Evolutionary conservation across 2,888 invertebrate species (phyloP).

Genomic region (Dyspetes luteomarginatus): DNA sequence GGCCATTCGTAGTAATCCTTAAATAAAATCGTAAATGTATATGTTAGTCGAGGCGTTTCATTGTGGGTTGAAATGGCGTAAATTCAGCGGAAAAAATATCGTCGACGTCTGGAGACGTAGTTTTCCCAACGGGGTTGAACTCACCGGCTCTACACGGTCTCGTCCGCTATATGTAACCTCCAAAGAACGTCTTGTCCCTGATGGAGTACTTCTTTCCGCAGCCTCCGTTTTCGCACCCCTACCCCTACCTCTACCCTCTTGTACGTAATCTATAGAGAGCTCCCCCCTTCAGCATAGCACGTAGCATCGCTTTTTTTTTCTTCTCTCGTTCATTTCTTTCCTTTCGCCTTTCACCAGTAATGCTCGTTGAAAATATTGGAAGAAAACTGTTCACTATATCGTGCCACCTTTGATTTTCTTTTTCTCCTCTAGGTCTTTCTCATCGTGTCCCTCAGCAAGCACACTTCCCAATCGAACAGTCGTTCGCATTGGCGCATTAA

Average conservation of each 20-base stretch:
- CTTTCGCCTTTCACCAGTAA: conserved; percentile 33
- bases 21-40: neutral
- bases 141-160: conserved; percentile 24
- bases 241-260: conserved; percentile 32
- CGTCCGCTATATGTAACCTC: conserved; percentile 35
- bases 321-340: conserved; percentile 6
- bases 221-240: neutral
- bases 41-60: neutral
- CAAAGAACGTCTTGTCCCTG: conserved; percentile 34
- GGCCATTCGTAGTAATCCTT: neutral
- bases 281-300: conserved; percentile 43
- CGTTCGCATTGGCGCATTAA: conserved; percentile 56
- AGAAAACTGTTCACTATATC: conserved; percentile 58
- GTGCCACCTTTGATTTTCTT: conserved; percentile 20
- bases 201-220: conserved; percentile 50
- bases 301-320: conserved; percentile 48
- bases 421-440: neutral
- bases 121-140: conserved; percentile 40
- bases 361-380: conserved; percentile 54
- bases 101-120: conserved; percentile 37
- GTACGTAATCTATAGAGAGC: conserved; percentile 28
- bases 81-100: conserved; percentile 43
- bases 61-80: neutral
- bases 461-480: conserved; percentile 55
- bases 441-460: neutral